These are phyloP conservation scores for Thalassarche chlororhynchos DNA, from an alignment of 2,113 vertebrate genomes.

Conservation along the genomic window DNA sequence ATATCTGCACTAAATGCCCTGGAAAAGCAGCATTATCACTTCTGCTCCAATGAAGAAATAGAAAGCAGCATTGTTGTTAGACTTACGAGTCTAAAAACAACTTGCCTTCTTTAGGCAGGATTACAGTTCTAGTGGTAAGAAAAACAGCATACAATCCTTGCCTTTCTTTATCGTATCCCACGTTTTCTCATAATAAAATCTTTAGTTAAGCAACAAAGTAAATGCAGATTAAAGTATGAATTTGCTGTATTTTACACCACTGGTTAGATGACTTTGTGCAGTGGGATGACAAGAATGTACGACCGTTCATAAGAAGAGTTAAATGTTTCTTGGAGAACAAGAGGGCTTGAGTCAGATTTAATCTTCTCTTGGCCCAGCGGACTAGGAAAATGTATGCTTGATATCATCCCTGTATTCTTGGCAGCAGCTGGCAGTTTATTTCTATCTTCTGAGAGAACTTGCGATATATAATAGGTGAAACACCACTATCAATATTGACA, in stretches of 20 bases:
- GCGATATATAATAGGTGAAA: conserved; percentile 47
- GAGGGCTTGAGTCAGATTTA: conserved; percentile 39
- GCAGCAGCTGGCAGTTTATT: conserved; percentile 48
- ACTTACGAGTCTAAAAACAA: background rate
- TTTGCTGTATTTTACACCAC: background rate
- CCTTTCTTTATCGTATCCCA: background rate
- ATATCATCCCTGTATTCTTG: conserved; percentile 43
- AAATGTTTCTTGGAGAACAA: conserved; percentile 21
- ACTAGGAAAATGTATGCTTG: conserved; percentile 29
- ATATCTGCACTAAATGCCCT: conserved; percentile 42
- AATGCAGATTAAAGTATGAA: background rate
- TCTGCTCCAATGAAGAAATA: conserved; percentile 32
- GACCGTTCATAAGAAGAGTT: background rate
- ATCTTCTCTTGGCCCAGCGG: conserved; percentile 38
- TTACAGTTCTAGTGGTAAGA: background rate
- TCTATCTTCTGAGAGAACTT: conserved; percentile 50
- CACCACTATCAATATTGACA: conserved; percentile 50
- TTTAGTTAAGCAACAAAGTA: background rate
- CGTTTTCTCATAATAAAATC: background rate
- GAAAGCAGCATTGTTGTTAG: conserved; percentile 16
- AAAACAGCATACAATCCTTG: background rate
- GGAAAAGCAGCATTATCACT: conserved; percentile 37
- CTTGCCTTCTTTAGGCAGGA: background rate
- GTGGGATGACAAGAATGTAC: background rate
- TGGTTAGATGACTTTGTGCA: background rate